Evolutionary conservation across 2,797 vertebrate genomes (phyloP).

Genomic region (Pipistrellus pipistrellus): DNA sequence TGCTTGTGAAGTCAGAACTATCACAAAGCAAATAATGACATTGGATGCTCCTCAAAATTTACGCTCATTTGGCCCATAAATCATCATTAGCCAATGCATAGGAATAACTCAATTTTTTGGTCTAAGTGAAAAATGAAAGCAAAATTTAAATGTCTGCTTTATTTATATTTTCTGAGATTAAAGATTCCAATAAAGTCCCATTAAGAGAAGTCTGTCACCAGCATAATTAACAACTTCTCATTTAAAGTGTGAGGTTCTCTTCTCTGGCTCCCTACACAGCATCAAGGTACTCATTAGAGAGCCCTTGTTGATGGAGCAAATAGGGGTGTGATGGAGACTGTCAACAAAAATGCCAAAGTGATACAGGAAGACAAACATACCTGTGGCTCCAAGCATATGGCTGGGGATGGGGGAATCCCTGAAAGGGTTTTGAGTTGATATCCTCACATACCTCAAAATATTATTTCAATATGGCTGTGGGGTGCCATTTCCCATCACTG

Average conservation of each 20-base stretch:
- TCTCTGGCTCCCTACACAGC: background rate
- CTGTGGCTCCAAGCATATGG: constrained; percentile 37
- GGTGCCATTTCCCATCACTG: background rate
- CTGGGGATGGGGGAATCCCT: constrained; percentile 23
- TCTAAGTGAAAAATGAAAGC: constrained; percentile 55
- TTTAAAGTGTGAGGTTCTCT: background rate
- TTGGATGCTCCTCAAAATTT: background rate
- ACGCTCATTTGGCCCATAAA: background rate
- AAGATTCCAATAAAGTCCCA: background rate
- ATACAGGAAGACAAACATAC: constrained; percentile 15
- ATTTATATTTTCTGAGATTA: constrained; percentile 40
- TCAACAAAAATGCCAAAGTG: constrained; percentile 12
- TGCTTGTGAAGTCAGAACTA: background rate
- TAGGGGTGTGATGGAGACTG: background rate
- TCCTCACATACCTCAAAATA: background rate
- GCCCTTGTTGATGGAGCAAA: constrained; percentile 1
- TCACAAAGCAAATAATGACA: background rate
- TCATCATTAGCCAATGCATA: background rate
- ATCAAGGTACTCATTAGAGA: background rate
- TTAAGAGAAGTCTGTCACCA: background rate
- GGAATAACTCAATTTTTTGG: constrained; percentile 44
- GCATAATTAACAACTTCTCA: constrained; percentile 67
- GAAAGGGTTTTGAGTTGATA: constrained; percentile 28
- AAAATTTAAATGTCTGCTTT: background rate
- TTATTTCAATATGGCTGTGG: background rate